Conservation (phyloP, 2,888 invertebrate genomes). For the Athripsodes cinereus region DNA sequence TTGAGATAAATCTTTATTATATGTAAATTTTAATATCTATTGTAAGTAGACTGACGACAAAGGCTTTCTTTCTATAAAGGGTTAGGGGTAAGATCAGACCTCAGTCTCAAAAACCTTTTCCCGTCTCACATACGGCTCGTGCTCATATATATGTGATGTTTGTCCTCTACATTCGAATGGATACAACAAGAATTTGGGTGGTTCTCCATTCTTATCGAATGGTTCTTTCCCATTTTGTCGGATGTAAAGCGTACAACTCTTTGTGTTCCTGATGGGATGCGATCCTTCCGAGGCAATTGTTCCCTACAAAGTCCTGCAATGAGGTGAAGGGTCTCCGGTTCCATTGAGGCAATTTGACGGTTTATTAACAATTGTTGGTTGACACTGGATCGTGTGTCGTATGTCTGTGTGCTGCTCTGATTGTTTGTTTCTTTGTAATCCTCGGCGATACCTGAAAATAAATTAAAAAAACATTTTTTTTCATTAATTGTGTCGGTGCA, state of each 20-base stretch:
- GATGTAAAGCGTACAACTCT: not conserved
- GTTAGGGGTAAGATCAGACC: conserved; percentile 3
- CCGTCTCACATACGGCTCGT: conserved; percentile 17
- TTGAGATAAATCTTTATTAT: too few relatives aligned
- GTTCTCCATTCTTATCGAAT: not conserved
- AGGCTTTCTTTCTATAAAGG: not conserved
- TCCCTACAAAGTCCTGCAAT: conserved; percentile 18
- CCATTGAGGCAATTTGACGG: not conserved
- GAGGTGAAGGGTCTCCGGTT: conserved; percentile 2
- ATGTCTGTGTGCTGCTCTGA: conserved; percentile 44
- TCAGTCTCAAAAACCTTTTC: conserved; percentile 8
- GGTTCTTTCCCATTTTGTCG: conserved; percentile 4
- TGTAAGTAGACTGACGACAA: too few relatives aligned
- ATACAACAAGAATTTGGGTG: conserved; percentile 17
- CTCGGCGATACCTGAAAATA: conserved; percentile 41
- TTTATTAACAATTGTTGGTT: conserved; percentile 32
- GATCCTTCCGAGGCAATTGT: conserved; percentile 14
- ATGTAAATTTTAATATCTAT: too few relatives aligned
- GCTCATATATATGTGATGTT: conserved; percentile 4
- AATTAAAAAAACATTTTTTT: conserved; percentile 1
- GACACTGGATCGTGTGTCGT: conserved; percentile 43
- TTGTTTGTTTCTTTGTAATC: conserved; percentile 43
- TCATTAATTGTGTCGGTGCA: not conserved
- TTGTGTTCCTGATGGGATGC: conserved; percentile 9
- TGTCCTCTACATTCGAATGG: conserved; percentile 12